Percentiles rank a stretch among this genome's conserved stretches.
These are phyloP conservation scores for Ruditapes philippinarum DNA, from an alignment of 1,140 invertebrate genomes.

Conservation along the genomic window DNA sequence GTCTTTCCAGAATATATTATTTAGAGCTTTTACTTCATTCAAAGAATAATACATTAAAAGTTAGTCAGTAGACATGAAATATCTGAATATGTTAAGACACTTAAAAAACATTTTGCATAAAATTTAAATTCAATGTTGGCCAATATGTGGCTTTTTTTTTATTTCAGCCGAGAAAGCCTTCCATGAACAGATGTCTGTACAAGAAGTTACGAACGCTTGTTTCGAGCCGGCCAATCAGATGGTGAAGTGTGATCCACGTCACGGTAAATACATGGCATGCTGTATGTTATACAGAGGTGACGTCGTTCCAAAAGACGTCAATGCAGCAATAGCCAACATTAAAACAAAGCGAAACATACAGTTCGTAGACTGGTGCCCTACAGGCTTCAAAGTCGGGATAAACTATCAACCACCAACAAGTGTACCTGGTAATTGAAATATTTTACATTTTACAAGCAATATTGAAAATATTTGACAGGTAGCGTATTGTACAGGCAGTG, in stretches of 20 bases:
- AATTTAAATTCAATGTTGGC: no score
- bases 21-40: no score
- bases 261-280: conserved; percentile 86
- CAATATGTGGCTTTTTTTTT: not conserved
- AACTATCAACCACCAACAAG: conserved; percentile 89
- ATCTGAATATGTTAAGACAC: no score
- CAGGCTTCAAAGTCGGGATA: conserved; percentile 70
- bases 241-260: conserved; percentile 96
- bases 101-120: no score
- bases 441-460: no score
- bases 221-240: conserved; percentile 96
- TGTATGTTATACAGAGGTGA: conserved; percentile 85
- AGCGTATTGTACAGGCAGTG: no score
- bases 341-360: conserved; percentile 90
- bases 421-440: conserved; percentile 88
- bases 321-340: conserved; percentile 93
- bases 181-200: conserved; percentile 87
- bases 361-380: conserved; percentile 72
- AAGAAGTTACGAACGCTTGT: conserved; percentile 91
- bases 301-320: conserved; percentile 92
- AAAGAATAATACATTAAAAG: no score
- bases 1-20: no score
- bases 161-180: conserved; percentile 82
- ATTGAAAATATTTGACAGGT: no score
- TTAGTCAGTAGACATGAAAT: no score